These are phyloP conservation scores for Archegozetes longisetosus DNA, from an alignment of 1,140 invertebrate genomes.

Conservation along the genomic window DNA sequence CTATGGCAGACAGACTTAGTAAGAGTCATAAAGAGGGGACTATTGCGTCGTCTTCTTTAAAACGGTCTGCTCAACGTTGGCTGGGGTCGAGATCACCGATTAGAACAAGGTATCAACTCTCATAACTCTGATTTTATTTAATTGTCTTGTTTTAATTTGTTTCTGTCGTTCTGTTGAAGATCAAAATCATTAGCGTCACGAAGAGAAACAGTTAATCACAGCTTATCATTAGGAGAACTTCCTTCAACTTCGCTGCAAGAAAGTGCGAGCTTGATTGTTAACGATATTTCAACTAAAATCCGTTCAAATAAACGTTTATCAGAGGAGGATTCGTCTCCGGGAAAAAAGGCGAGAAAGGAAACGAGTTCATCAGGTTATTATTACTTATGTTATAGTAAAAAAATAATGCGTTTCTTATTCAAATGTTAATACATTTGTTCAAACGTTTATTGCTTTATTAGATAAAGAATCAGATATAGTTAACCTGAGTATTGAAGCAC, in stretches of 20 bases:
- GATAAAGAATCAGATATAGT: not conserved
- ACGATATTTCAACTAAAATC: not conserved
- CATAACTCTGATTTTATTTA: not conserved
- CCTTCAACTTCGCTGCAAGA: not conserved
- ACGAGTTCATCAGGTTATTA: not conserved
- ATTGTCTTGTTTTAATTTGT: not conserved
- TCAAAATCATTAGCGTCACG: not conserved
- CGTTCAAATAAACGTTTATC: not conserved
- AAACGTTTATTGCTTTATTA: not conserved
- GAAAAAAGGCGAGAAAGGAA: not conserved
- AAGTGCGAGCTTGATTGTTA: not conserved
- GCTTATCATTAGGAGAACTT: not conserved
- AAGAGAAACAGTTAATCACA: not conserved
- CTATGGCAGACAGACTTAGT: constrained; percentile 14
- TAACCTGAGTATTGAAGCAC: not conserved
- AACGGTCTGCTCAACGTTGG: constrained; percentile 7
- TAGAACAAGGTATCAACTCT: constrained; percentile 3
- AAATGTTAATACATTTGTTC: not conserved
- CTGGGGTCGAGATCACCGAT: constrained; percentile 9
- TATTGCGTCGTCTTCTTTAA: constrained; percentile 9
- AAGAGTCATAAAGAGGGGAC: constrained; percentile 12
- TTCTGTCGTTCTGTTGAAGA: not conserved
- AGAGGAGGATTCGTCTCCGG: not conserved
- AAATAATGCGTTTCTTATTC: no score
- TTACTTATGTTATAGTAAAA: not conserved